Evolutionary conservation across 1,140 invertebrate species (phyloP).

Genomic region (Lethocerus indicus): DNA sequence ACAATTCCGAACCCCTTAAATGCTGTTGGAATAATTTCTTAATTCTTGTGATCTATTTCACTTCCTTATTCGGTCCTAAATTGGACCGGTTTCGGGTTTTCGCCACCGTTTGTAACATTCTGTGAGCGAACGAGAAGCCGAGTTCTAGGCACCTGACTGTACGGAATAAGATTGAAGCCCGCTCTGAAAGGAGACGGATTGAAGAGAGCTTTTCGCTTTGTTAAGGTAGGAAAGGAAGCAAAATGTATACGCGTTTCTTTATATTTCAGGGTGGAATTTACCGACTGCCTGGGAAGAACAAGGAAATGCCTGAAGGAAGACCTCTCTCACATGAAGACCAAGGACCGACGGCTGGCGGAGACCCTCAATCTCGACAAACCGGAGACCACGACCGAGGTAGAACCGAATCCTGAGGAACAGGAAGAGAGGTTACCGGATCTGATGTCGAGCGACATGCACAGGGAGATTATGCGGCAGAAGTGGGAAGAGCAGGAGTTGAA

Average conservation of each 20-base stretch:
- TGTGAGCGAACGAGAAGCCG: too few relatives aligned
- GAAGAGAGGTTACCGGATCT: slow-evolving; percentile 20
- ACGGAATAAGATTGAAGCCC: too few relatives aligned
- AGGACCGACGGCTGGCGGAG: slow-evolving; percentile 35
- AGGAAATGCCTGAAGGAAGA: slow-evolving; percentile 66
- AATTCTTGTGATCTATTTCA: too few relatives aligned
- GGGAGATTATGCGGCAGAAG: slow-evolving; percentile 34
- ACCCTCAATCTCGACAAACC: not conserved
- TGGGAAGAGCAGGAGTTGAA: slow-evolving; percentile 48
- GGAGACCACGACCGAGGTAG: slow-evolving; percentile 7
- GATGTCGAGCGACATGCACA: slow-evolving; percentile 31
- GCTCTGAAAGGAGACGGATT: too few relatives aligned
- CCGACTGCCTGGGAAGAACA: slow-evolving; percentile 73
- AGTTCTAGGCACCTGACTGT: too few relatives aligned
- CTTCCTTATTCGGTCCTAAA: too few relatives aligned
- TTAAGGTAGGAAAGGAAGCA: too few relatives aligned
- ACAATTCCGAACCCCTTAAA: too few relatives aligned
- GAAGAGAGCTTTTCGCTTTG: too few relatives aligned
- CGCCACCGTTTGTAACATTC: too few relatives aligned
- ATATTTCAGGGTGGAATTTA: slow-evolving; percentile 54
- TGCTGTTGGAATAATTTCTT: too few relatives aligned
- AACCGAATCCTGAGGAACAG: slow-evolving; percentile 13
- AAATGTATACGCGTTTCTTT: slow-evolving; percentile 8
- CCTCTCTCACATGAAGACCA: slow-evolving; percentile 45
- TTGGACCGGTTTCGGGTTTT: too few relatives aligned